Conservation (phyloP, 1,140 invertebrate genomes). For the Drosophila yakuba region DNA sequence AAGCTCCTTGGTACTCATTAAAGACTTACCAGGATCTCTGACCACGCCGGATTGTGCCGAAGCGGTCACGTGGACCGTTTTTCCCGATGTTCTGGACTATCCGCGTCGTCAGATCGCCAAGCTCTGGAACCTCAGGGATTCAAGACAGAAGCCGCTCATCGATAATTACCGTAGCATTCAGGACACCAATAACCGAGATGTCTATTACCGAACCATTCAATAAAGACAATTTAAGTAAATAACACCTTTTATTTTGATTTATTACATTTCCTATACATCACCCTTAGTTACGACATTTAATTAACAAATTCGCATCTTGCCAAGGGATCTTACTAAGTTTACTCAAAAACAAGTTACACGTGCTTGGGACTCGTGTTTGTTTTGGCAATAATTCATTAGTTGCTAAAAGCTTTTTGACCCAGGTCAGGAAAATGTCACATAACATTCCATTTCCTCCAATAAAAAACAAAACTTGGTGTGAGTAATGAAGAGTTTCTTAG, state of each 20-base stretch:
- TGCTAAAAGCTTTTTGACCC: neutral
- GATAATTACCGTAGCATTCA: constrained; percentile 68
- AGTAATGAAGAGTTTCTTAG: neutral
- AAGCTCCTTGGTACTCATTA: no score
- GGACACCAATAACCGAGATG: constrained; percentile 86
- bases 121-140: constrained; percentile 56
- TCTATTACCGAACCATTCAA: constrained; percentile 85
- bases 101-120: constrained; percentile 50
- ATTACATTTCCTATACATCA: neutral
- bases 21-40: constrained; percentile 89
- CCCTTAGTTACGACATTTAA: constrained; percentile 15
- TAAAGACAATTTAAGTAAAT: neutral
- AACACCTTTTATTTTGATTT: neutral
- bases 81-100: constrained; percentile 44
- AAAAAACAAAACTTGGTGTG: neutral
- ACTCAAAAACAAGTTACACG: constrained; percentile 16
- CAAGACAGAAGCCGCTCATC: constrained; percentile 29
- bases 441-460: neutral
- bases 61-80: constrained; percentile 73
- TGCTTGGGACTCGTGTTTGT: neutral
- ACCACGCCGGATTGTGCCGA: constrained; percentile 87
- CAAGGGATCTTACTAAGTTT: neutral
- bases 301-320: neutral
- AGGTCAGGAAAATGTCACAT: constrained; percentile 14
- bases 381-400: neutral